These are phyloP conservation scores for Heteronetta atricapilla DNA, from an alignment of 2,113 vertebrate genomes.

Conservation along the genomic window DNA sequence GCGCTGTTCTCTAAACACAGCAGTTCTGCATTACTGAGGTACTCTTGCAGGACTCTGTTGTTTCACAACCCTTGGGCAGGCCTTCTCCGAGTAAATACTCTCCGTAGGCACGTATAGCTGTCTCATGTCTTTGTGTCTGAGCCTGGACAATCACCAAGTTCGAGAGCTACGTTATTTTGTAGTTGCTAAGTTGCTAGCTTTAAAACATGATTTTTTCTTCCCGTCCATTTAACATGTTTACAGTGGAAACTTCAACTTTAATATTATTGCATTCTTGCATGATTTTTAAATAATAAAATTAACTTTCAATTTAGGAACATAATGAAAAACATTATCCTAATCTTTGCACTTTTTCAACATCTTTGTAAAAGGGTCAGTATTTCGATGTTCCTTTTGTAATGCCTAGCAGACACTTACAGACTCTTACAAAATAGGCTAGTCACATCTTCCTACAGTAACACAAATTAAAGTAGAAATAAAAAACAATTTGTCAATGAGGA, in stretches of 20 bases:
- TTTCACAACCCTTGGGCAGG: neutral
- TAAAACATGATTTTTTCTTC: neutral
- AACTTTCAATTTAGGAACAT: neutral
- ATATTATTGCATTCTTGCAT: neutral
- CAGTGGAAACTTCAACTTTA: neutral
- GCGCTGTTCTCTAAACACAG: neutral
- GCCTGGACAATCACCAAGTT: neutral
- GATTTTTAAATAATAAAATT: neutral
- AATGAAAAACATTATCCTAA: neutral
- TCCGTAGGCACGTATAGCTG: fast-evolving
- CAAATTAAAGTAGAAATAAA: neutral
- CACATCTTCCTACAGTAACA: neutral
- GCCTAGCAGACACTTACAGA: neutral
- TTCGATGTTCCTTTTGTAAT: neutral
- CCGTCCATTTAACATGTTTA: neutral
- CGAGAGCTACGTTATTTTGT: neutral
- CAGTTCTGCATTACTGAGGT: neutral
- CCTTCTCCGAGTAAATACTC: neutral
- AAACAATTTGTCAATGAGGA: neutral
- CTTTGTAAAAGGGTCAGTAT: neutral
- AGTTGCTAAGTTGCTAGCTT: neutral
- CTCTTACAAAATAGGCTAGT: neutral
- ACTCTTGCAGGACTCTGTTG: neutral
- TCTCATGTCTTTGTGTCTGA: fast-evolving
- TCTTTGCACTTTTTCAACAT: neutral